Evolutionary conservation across 2,113 vertebrate species (phyloP).

Genomic region (Phalacrocorax brasilianus): DNA sequence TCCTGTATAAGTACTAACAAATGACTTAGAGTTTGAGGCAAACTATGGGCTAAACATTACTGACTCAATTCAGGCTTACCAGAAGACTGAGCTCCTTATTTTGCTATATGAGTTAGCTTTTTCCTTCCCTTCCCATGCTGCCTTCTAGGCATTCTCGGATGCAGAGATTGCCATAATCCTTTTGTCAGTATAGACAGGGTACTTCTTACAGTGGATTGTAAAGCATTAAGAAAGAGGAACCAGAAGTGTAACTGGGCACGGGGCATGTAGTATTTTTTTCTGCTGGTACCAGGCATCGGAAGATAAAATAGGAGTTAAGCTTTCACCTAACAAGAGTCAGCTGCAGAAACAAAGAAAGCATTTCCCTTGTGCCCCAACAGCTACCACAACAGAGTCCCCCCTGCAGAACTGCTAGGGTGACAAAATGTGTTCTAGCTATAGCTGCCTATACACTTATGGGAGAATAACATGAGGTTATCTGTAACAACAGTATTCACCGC

Average conservation of each 20-base stretch:
- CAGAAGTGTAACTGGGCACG: neutral
- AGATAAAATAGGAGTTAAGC: neutral
- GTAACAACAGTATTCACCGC: neutral
- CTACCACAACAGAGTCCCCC: neutral
- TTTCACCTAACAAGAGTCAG: neutral
- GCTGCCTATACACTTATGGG: neutral
- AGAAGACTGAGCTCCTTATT: neutral
- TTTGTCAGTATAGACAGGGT: neutral
- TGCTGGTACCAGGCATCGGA: neutral
- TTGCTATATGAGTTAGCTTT: neutral
- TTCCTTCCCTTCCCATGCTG: neutral
- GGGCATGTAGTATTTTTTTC: neutral
- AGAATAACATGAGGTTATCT: neutral
- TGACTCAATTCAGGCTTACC: neutral
- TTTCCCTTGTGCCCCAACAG: neutral
- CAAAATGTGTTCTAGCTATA: neutral
- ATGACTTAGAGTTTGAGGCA: neutral
- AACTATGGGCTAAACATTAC: neutral
- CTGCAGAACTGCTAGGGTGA: neutral
- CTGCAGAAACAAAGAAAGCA: neutral
- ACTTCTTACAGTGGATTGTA: neutral
- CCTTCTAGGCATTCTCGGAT: rapidly evolving
- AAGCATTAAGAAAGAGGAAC: neutral
- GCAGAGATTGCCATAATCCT: neutral
- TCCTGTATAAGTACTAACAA: neutral